Percentiles rank a stretch among this genome's conserved stretches.
These are phyloP conservation scores for Anhinga anhinga DNA, from an alignment of 2,113 vertebrate genomes.

Conservation along the genomic window DNA sequence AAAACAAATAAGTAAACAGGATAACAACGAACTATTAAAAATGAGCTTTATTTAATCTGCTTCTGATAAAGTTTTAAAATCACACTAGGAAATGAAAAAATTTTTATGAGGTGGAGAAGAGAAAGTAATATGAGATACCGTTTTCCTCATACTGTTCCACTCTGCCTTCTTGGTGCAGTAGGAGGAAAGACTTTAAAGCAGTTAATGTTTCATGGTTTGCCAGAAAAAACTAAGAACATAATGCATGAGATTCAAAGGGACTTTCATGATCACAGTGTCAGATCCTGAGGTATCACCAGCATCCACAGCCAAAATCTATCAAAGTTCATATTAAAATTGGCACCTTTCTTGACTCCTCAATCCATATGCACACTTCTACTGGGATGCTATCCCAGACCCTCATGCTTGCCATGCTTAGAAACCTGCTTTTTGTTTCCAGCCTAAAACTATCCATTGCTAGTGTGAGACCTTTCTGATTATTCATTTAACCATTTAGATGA, in stretches of 20 bases:
- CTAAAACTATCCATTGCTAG: rapidly evolving
- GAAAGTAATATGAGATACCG: neutral
- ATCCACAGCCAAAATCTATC: neutral
- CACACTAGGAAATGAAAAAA: neutral
- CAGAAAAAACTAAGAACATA: neutral
- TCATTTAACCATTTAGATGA: neutral
- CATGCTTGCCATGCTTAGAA: neutral
- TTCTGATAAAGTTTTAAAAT: neutral
- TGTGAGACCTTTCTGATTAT: neutral
- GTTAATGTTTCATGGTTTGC: neutral
- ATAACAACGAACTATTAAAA: neutral
- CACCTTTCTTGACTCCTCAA: neutral
- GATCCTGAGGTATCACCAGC: neutral
- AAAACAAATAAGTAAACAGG: neutral
- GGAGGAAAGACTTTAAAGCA: neutral
- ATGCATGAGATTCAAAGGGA: neutral
- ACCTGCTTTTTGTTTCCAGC: neutral
- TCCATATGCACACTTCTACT: neutral
- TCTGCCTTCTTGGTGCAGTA: neutral
- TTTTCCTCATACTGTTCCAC: neutral
- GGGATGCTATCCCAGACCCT: neutral
- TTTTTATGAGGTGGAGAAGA: neutral
- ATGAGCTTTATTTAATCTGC: neutral
- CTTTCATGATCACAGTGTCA: neutral
- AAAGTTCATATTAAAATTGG: neutral